Evolutionary conservation across 2,797 vertebrate genomes (phyloP).

Genomic region (Melanotaenia trifasciata): DNA sequence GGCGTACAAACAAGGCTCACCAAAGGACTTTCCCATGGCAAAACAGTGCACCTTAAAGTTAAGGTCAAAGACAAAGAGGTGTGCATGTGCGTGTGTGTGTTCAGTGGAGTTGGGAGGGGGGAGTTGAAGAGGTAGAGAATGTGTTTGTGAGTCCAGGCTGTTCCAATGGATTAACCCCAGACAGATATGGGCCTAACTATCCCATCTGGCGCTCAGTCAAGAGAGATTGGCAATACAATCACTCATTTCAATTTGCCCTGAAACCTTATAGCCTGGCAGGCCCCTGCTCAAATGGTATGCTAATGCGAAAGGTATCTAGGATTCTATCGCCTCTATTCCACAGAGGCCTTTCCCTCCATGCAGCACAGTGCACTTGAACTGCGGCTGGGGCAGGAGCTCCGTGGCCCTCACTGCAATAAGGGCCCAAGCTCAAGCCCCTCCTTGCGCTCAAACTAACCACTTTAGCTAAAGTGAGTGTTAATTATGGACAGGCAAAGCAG

Average conservation of each 20-base stretch:
- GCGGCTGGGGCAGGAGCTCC: slow-evolving; percentile 63
- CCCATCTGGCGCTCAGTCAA: slow-evolving; percentile 84
- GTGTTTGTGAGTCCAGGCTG: slow-evolving; percentile 78
- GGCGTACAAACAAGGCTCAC: slow-evolving; percentile 71
- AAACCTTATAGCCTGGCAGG: slow-evolving; percentile 84
- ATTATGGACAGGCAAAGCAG: slow-evolving; percentile 98
- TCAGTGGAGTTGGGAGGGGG: slow-evolving; percentile 23
- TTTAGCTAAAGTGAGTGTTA: slow-evolving; percentile 99
- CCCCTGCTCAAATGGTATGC: slow-evolving; percentile 84
- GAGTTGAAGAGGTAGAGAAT: slow-evolving; percentile 48
- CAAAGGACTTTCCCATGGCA: slow-evolving; percentile 73
- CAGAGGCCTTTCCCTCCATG: slow-evolving; percentile 70
- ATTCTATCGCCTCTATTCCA: slow-evolving; percentile 81
- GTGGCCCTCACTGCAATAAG: slow-evolving; percentile 56
- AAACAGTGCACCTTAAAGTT: slow-evolving; percentile 77
- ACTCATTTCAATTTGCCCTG: slow-evolving; percentile 89
- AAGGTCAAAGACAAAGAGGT: slow-evolving; percentile 81
- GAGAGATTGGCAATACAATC: slow-evolving; percentile 88
- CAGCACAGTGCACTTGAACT: slow-evolving; percentile 80
- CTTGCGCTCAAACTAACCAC: slow-evolving; percentile 92
- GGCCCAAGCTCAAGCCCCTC: slow-evolving; percentile 57
- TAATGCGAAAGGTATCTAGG: slow-evolving; percentile 86
- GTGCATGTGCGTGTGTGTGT: slow-evolving; percentile 33
- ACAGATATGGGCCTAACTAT: slow-evolving; percentile 86
- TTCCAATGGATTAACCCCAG: slow-evolving; percentile 87